A percentile compares a stretch with the other conserved stretches of the same genome.
Conservation (phyloP, 2,797 vertebrate genomes). For the Pagetopsis macropterus region DNA sequence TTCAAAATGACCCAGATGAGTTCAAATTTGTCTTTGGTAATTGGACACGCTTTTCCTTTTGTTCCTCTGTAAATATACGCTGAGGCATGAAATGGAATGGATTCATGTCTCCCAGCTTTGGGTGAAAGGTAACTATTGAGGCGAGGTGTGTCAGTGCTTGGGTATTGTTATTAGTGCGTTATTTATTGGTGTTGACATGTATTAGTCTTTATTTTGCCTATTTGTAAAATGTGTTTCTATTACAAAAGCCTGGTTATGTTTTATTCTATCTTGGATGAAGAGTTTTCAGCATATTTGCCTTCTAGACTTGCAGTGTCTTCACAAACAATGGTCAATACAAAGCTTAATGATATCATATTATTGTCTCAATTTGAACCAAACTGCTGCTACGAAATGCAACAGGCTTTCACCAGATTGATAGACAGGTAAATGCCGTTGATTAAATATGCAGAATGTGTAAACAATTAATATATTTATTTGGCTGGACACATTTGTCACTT, state of each 20-base stretch:
- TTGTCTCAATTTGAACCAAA: slow-evolving; percentile 23
- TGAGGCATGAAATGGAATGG: slow-evolving; percentile 67
- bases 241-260: neutral
- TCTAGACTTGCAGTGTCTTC: neutral
- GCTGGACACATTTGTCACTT: neutral
- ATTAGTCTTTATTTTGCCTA: neutral
- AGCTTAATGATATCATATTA: slow-evolving; percentile 16
- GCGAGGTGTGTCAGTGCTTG: slow-evolving; percentile 43
- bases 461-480: neutral
- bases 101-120: slow-evolving; percentile 55
- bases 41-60: slow-evolving; percentile 68
- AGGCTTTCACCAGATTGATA: neutral
- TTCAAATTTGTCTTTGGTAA: slow-evolving; percentile 76
- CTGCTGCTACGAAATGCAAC: slow-evolving; percentile 19
- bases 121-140: slow-evolving; percentile 50
- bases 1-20: slow-evolving; percentile 71
- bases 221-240: neutral
- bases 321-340: slow-evolving; percentile 2
- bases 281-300: slow-evolving; percentile 6
- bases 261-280: neutral
- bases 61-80: slow-evolving; percentile 70
- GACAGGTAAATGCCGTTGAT: neutral
- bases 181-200: neutral
- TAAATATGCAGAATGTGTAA: neutral
- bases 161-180: slow-evolving; percentile 10